A percentile compares a stretch with the other conserved stretches of the same genome.
Conservation (phyloP, 2,113 vertebrate genomes). For the Emberiza fucata region DNA sequence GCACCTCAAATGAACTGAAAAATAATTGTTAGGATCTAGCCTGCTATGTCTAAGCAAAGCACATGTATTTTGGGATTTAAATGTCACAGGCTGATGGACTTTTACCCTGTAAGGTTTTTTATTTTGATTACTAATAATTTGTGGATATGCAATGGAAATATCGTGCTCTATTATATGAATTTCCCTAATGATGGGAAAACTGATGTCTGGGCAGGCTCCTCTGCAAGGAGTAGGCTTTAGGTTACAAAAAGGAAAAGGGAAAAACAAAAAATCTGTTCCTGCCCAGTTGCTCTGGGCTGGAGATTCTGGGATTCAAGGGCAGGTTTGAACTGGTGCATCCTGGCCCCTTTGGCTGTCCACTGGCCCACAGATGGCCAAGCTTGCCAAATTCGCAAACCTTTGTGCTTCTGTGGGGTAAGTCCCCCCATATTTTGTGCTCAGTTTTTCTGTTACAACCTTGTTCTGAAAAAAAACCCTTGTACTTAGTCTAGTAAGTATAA, state of each 20-base stretch:
- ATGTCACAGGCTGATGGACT: not conserved
- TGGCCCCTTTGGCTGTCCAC: not conserved
- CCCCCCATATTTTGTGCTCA: not conserved
- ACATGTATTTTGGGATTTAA: not conserved
- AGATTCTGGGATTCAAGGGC: not conserved
- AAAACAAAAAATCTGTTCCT: not conserved
- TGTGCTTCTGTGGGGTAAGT: not conserved
- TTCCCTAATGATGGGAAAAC: not conserved
- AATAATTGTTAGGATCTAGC: not conserved
- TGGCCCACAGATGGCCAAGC: not conserved
- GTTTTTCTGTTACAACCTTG: not conserved
- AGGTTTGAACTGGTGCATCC: not conserved
- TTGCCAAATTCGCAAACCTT: not conserved
- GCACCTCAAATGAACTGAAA: not conserved
- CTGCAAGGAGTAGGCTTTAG: not conserved
- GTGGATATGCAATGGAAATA: not conserved
- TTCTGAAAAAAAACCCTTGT: no score
- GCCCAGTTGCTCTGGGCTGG: not conserved
- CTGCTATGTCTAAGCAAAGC: rapidly evolving
- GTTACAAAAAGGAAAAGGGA: not conserved
- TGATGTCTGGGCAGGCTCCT: not conserved
- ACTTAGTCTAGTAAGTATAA: not conserved
- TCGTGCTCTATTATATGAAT: rapidly evolving
- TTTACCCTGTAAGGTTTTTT: not conserved
- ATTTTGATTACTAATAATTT: not conserved